Percentiles rank a stretch among this genome's conserved stretches.
Evolutionary conservation across 2,888 invertebrate genomes (phyloP).

Genomic region (Dolichopus griseipennis): DNA sequence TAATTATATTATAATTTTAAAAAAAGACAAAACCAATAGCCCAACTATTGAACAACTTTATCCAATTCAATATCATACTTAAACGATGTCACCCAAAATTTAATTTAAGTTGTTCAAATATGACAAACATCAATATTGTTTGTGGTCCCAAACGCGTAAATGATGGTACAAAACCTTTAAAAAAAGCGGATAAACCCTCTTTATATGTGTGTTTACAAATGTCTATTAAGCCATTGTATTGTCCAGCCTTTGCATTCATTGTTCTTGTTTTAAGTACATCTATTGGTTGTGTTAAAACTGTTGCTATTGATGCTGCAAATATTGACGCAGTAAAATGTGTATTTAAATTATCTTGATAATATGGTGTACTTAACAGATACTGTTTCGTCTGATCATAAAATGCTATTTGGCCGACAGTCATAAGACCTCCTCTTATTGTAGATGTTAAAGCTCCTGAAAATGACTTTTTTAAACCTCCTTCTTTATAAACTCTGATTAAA

Average conservation of each 20-base stretch:
- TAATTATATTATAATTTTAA: too few species aligned
- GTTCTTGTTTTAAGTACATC: constrained; percentile 96
- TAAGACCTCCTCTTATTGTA: constrained; percentile 78
- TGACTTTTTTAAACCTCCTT: constrained; percentile 71
- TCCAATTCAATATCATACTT: too few species aligned
- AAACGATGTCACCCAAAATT: constrained; percentile 54
- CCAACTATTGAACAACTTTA: too few species aligned
- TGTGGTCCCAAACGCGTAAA: constrained; percentile 95
- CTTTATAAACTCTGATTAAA: constrained; percentile 62
- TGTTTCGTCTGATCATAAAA: constrained; percentile 61
- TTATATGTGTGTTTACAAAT: constrained; percentile 75
- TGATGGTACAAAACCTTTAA: constrained; percentile 93
- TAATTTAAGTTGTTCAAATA: constrained; percentile 86
- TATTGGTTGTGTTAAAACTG: constrained; percentile 80
- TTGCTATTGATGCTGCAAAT: constrained; percentile 56
- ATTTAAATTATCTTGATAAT: constrained; percentile 72
- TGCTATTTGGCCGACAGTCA: constrained; percentile 97
- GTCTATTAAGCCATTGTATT: constrained; percentile 65
- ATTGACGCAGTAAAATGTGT: constrained; percentile 88
- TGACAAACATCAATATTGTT: constrained; percentile 90
- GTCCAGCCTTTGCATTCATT: constrained; percentile 95
- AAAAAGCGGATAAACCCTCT: constrained; percentile 86
- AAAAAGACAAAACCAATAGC: too few species aligned
- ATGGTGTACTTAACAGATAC: constrained; percentile 54
- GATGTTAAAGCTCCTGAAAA: constrained; percentile 91